phyloP scores from a whole-genome alignment of 2,113 vertebrate genomes.

The Dasyurus viverrinus region DNA sequence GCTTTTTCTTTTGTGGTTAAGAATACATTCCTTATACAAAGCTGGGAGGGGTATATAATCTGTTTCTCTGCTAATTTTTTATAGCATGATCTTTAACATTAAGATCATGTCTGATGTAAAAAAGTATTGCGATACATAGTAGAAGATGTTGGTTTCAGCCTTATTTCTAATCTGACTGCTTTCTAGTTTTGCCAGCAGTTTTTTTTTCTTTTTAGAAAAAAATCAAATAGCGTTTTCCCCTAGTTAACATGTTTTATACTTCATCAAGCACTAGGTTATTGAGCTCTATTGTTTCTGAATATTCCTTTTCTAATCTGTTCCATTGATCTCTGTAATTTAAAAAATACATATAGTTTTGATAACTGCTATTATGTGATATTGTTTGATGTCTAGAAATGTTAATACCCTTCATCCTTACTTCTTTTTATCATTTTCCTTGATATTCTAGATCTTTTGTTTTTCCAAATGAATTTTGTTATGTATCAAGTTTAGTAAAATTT shows the following conservation, averaged over 20 bases:
- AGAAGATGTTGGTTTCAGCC: background rate
- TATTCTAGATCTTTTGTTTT: background rate
- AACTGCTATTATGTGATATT: background rate
- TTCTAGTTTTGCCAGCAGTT: background rate
- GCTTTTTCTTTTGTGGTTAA: background rate
- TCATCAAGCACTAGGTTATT: background rate
- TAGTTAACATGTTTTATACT: background rate
- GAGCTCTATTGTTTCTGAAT: background rate
- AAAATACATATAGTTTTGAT: background rate
- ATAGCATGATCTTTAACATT: background rate
- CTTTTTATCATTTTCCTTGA: background rate
- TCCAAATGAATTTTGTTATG: background rate
- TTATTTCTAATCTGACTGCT: background rate
- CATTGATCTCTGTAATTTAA: background rate
- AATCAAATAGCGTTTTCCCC: background rate
- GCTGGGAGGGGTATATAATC: background rate
- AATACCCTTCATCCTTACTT: background rate
- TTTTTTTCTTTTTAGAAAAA: background rate
- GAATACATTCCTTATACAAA: background rate
- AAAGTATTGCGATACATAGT: background rate
- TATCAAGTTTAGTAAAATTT: background rate
- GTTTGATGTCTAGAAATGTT: background rate
- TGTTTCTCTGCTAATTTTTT: background rate
- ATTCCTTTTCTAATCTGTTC: background rate
- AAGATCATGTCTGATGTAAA: background rate